phyloP scores from a whole-genome alignment of 2,888 invertebrate species.

The Blastobasis adustella region DNA sequence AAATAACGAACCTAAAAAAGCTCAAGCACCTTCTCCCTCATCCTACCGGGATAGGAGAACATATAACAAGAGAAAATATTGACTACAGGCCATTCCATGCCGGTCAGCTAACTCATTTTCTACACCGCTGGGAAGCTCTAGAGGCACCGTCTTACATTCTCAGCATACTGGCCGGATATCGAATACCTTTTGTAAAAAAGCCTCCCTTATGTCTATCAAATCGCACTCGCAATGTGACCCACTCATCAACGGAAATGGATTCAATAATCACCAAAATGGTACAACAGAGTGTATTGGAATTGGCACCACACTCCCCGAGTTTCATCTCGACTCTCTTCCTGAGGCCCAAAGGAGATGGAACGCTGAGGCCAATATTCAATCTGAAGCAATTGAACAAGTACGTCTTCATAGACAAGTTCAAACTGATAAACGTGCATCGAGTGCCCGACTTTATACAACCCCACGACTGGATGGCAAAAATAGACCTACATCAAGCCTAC shows the following conservation, averaged over 20 bases:
- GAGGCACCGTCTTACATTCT: background rate
- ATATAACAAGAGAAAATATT: background rate
- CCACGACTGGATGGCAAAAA: slow-evolving; percentile 14
- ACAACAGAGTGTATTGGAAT: background rate
- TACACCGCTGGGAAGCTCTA: background rate
- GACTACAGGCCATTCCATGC: background rate
- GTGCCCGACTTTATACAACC: slow-evolving; percentile 11
- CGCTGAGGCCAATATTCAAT: slow-evolving; percentile 18
- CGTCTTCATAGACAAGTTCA: slow-evolving; percentile 4
- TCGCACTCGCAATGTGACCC: background rate
- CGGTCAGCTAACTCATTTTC: background rate
- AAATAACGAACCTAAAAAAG: background rate
- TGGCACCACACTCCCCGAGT: slow-evolving; percentile 3
- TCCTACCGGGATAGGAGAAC: too few species aligned
- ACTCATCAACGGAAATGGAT: background rate
- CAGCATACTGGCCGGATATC: background rate
- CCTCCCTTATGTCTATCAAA: background rate
- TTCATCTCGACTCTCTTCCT: slow-evolving; percentile 12
- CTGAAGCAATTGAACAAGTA: slow-evolving; percentile 14
- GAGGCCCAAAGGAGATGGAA: slow-evolving; percentile 7
- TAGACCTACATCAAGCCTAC: slow-evolving; percentile 17
- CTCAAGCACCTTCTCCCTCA: too few species aligned
- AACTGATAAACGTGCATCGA: slow-evolving; percentile 7
- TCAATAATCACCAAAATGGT: background rate
- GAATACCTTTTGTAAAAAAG: background rate